phyloP scores from a whole-genome alignment of 2,113 vertebrate species.

The Bufo gargarizans region DNA sequence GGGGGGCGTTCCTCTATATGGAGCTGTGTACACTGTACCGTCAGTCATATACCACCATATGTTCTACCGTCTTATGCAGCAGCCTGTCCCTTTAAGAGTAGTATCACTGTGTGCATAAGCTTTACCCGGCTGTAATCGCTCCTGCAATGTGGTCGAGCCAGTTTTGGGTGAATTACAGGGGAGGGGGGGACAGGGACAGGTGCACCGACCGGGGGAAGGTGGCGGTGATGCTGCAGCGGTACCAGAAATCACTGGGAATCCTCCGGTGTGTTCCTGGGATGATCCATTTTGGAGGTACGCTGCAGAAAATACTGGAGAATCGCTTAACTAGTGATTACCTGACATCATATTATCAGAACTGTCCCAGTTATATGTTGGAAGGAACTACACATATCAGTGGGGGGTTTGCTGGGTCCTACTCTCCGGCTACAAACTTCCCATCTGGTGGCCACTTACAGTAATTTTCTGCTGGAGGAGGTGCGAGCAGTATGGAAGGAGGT shows the following conservation, averaged over 20 bases:
- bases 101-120: background rate
- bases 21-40: background rate
- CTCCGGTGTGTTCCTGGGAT: background rate
- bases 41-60: background rate
- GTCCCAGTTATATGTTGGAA: background rate
- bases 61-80: background rate
- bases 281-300: background rate
- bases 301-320: background rate
- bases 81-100: background rate
- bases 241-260: background rate
- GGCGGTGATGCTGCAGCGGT: background rate
- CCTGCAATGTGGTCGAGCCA: slow-evolving; percentile 10
- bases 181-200: background rate
- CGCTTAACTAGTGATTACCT: background rate
- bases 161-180: background rate
- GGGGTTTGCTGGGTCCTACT: background rate
- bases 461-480: no score
- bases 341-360: background rate
- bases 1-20: background rate
- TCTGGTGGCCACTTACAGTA: background rate
- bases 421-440: background rate
- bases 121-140: background rate
- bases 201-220: background rate
- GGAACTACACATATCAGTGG: background rate
- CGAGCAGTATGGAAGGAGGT: background rate